A percentile compares a stretch with the other conserved stretches of the same genome.
Conservation (phyloP, 1,140 invertebrate genomes). For the Odontomachus brunneus region DNA sequence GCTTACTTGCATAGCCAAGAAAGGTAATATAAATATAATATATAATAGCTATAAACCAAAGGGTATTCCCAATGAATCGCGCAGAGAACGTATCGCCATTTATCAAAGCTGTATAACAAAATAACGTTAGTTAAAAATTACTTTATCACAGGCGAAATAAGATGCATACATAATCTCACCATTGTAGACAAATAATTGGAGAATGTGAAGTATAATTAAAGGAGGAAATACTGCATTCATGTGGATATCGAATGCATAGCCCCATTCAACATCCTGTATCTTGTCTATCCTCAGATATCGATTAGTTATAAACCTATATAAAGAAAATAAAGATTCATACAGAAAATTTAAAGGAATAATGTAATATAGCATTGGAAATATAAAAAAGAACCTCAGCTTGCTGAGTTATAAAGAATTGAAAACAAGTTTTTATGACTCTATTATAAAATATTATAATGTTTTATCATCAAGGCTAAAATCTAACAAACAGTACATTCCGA, state of each 20-base stretch:
- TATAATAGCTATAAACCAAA: slow-evolving; percentile 96
- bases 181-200: slow-evolving; percentile 96
- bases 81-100: slow-evolving; percentile 91
- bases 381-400: background rate
- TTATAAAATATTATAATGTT: slow-evolving; percentile 2
- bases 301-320: slow-evolving; percentile 93
- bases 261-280: slow-evolving; percentile 97
- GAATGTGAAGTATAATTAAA: slow-evolving; percentile 96
- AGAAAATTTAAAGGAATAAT: background rate
- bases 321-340: slow-evolving; percentile 65
- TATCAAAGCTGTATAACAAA: slow-evolving; percentile 89
- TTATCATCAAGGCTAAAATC: background rate
- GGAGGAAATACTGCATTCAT: slow-evolving; percentile 99
- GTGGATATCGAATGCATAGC: slow-evolving; percentile 99
- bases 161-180: slow-evolving; percentile 86
- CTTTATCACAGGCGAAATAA: slow-evolving; percentile 44
- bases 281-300: slow-evolving; percentile 92
- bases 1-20: slow-evolving; percentile 97
- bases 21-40: slow-evolving; percentile 99
- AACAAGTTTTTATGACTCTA: slow-evolving; percentile 12
- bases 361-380: slow-evolving; percentile 2
- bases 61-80: slow-evolving; percentile 95
- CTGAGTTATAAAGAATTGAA: background rate
- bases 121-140: slow-evolving; percentile 6
- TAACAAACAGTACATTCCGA: background rate